These are phyloP conservation scores for Sclerurus mexicanus DNA, from an alignment of 2,113 vertebrate genomes.

Conservation along the genomic window DNA sequence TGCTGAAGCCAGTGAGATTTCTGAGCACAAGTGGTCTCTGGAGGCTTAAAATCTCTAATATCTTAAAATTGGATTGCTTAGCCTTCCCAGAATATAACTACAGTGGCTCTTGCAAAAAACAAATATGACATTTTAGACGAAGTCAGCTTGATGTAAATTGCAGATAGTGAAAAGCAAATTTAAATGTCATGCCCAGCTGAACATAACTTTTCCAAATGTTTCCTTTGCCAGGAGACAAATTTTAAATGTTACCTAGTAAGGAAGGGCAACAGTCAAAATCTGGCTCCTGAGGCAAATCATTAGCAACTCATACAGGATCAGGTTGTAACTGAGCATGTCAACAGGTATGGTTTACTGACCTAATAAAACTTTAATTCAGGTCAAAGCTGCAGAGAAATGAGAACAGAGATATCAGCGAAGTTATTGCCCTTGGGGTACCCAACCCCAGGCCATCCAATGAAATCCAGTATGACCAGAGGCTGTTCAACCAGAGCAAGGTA, in stretches of 20 bases:
- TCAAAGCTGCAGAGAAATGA: slow-evolving; percentile 96
- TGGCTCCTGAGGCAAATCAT: neutral
- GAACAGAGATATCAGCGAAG: slow-evolving; percentile 95
- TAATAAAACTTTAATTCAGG: slow-evolving; percentile 69
- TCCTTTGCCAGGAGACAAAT: neutral
- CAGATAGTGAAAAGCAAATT: slow-evolving; percentile 10
- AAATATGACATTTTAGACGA: slow-evolving; percentile 14
- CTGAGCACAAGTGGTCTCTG: neutral
- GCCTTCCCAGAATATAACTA: neutral
- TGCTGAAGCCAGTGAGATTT: neutral
- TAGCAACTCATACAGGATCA: neutral
- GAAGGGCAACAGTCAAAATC: neutral
- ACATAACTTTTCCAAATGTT: neutral
- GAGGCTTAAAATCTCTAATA: neutral
- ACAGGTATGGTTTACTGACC: neutral
- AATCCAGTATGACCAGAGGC: slow-evolving; percentile 93
- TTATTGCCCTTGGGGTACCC: slow-evolving; percentile 91
- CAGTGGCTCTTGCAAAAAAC: neutral
- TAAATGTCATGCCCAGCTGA: slow-evolving; percentile 23
- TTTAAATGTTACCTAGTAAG: neutral
- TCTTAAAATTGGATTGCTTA: neutral
- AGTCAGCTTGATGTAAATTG: slow-evolving; percentile 15
- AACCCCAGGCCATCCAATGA: slow-evolving; percentile 89
- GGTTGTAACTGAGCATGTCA: neutral
- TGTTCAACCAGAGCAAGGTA: slow-evolving; percentile 97